These are phyloP conservation scores for Ceramica pisi DNA, from an alignment of 2,888 invertebrate species.

Conservation along the genomic window DNA sequence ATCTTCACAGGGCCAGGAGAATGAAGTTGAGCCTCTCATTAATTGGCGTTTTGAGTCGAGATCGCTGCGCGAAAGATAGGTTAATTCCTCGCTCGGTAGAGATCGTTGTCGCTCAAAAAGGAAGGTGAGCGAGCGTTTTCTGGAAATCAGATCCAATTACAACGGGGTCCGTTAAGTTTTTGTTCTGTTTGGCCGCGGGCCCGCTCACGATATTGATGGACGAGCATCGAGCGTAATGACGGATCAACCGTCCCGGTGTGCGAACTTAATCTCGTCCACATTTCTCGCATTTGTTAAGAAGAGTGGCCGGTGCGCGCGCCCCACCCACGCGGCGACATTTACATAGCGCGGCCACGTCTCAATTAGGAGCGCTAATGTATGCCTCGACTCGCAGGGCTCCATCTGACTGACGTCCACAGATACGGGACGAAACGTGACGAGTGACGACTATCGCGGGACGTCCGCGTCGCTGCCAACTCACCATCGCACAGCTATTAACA, in stretches of 20 bases:
- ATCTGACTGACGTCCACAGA: conserved; percentile 89
- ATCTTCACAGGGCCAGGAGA: conserved; percentile 90
- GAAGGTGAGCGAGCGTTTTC: conserved; percentile 90
- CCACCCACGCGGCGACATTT: conserved; percentile 90
- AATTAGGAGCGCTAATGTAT: conserved; percentile 91
- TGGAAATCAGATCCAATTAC: conserved; percentile 91
- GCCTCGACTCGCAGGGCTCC: conserved; percentile 87
- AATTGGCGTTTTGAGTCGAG: conserved; percentile 91
- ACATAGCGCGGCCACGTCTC: conserved; percentile 90
- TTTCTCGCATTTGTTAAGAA: conserved; percentile 81
- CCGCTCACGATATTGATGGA: conserved; percentile 87
- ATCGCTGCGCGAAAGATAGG: conserved; percentile 90
- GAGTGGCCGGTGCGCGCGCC: conserved; percentile 73
- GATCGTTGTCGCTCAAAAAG: conserved; percentile 90
- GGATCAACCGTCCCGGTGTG: conserved; percentile 73
- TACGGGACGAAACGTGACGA: conserved; percentile 89
- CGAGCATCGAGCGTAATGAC: conserved; percentile 78
- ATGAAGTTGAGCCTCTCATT: conserved; percentile 91
- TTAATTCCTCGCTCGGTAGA: conserved; percentile 89
- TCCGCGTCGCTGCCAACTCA: conserved; percentile 80
- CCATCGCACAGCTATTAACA: conserved; percentile 86
- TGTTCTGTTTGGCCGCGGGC: conserved; percentile 88
- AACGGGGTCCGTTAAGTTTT: conserved; percentile 89
- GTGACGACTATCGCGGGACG: conserved; percentile 86
- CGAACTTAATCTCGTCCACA: conserved; percentile 74